Evolutionary conservation across 2,797 vertebrate genomes (phyloP), one percentile per base, ranked within the genome.

Genomic region (Microtus agrestis): DNA sequence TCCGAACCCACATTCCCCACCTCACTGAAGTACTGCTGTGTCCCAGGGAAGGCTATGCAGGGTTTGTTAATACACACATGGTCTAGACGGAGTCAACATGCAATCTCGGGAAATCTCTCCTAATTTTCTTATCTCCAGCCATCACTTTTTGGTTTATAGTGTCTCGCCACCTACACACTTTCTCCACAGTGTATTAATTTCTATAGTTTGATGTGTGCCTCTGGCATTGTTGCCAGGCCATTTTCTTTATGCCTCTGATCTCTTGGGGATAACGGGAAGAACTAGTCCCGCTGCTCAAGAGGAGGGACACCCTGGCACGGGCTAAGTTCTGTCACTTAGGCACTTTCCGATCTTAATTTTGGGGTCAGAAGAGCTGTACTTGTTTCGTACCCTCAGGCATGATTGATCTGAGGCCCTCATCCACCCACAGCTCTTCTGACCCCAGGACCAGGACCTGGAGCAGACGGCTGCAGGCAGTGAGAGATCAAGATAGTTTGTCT

Each of bases 71-170:
- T 7, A 34, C 1, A 23, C 6, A 34, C 15, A 67, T 51, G 59
- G 78, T 91, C 67, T 51, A 65, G 56, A 69, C 27, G 12, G 74
- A 91, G 77, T 21, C 76, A 17, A 59, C 87, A 80, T 15, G 15
- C 34, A 91, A 23, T 37, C 69, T 46, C 34, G 12, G 89, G 48
- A 93, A 82, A 27, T 40, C 29, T 48, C 56, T 61, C 51, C 69
- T 92, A 40, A 79, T 37, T 40, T 10, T 12, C 29, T 77, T 17
- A 13, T n/a, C 74, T 88, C 56, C 14, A 74, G 65, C 54, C 23
- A 87, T 19, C 40, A 40, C 74, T 27, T 94, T 56, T 94, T 73
- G 88, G 54, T 93, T 93, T 37, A 71, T 6, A n/a, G 11, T 21
- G 46, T 84, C 69, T 87, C 13, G 43, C 31, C 59, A 71, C 84